Conservation (phyloP, 2,797 vertebrate species). For the Esox lucius region DNA sequence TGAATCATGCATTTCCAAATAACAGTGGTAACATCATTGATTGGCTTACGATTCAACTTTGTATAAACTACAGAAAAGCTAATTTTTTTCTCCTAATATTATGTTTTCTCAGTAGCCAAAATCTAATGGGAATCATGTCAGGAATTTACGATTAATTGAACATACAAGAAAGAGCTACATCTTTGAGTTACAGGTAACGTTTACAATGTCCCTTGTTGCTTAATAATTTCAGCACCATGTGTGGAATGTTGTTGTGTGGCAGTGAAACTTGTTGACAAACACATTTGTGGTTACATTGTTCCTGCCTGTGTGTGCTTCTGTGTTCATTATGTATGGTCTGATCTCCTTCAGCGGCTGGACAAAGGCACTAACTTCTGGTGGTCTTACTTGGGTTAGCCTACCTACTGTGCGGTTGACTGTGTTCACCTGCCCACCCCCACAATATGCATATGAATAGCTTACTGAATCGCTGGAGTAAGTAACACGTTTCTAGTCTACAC, state of each 20-base stretch:
- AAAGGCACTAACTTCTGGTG: not conserved
- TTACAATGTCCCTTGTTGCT: not conserved
- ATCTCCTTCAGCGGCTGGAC: constrained; percentile 7
- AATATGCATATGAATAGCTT: constrained; percentile 57
- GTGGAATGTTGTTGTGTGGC: not conserved
- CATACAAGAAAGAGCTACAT: not conserved
- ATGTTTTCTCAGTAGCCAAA: not conserved
- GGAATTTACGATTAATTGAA: not conserved
- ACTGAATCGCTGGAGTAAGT: constrained; percentile 54
- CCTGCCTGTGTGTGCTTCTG: constrained; percentile 1
- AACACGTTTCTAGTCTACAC: not conserved
- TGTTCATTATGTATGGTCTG: not conserved
- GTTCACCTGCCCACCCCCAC: constrained; percentile 8
- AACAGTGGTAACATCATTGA: no score
- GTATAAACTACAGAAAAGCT: no score
- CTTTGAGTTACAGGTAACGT: not conserved
- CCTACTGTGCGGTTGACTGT: constrained; percentile 1
- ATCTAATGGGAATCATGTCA: not conserved
- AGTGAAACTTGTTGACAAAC: not conserved
- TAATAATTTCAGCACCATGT: not conserved
- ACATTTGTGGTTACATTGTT: not conserved
- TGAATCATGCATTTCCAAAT: no score
- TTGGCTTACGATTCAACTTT: no score
- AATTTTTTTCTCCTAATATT: not conserved
- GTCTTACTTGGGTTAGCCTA: not conserved